Conservation (phyloP, 2,797 vertebrate species). For the Fistularia tabacaria region DNA sequence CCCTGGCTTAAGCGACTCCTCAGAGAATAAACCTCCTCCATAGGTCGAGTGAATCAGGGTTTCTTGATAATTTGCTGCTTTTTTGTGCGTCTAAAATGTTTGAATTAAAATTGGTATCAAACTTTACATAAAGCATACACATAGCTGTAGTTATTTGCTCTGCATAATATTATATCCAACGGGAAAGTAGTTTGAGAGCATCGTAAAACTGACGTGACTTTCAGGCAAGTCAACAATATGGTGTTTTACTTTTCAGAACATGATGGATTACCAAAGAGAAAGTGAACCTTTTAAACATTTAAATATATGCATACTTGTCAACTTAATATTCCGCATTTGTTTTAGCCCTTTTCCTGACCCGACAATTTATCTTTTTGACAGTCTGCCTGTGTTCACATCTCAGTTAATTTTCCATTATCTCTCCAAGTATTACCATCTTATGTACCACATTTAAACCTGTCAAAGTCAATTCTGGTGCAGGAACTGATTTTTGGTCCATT, state of each 20-base stretch:
- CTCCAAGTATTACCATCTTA: conserved; percentile 63
- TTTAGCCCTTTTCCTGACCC: conserved; percentile 57
- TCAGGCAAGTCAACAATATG: conserved; percentile 9
- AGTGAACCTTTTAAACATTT: conserved; percentile 51
- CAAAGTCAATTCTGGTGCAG: conserved; percentile 61
- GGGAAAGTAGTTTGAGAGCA: too few species aligned
- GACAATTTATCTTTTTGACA: conserved; percentile 79
- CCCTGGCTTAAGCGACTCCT: conserved; percentile 40
- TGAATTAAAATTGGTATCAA: background rate
- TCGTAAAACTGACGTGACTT: background rate
- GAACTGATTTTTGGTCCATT: conserved; percentile 71
- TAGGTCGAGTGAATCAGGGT: too few species aligned
- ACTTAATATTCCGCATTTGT: conserved; percentile 59
- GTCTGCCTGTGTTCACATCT: conserved; percentile 38
- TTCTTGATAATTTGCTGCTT: background rate
- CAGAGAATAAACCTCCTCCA: conserved; percentile 13
- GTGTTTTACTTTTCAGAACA: conserved; percentile 27
- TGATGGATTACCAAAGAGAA: conserved; percentile 60
- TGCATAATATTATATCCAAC: too few species aligned
- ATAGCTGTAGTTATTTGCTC: background rate
- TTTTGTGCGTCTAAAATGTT: conserved; percentile 5
- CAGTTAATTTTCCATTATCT: conserved; percentile 70
- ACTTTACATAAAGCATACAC: background rate
- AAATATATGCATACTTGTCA: conserved; percentile 61
- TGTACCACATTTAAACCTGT: conserved; percentile 71